Percentiles rank a stretch among this genome's conserved stretches.
phyloP scores from a whole-genome alignment of 2,113 vertebrate species.

The Microtus oregoni region DNA sequence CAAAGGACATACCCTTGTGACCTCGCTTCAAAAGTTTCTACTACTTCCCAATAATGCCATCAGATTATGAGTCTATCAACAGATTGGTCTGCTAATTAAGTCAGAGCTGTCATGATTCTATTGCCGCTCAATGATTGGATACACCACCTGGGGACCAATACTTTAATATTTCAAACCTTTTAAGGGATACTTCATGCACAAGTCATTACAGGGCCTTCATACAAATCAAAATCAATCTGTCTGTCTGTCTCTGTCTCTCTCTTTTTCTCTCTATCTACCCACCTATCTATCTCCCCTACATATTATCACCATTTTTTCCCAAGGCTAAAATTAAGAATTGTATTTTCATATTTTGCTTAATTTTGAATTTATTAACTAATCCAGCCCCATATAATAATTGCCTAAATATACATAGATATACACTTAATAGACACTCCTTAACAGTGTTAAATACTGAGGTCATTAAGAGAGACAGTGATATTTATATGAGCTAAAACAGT shows the following conservation, averaged over 20 bases:
- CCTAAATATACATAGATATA: slow-evolving; percentile 35
- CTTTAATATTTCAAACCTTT: not conserved
- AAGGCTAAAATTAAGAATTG: slow-evolving; percentile 37
- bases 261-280: not conserved
- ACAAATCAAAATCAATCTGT: not conserved
- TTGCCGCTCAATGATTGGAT: not conserved
- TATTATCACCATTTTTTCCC: not conserved
- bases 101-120: not conserved
- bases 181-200: not conserved
- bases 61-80: not conserved
- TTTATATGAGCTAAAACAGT: slow-evolving; percentile 61
- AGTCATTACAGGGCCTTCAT: not conserved
- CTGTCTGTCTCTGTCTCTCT: not conserved
- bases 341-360: slow-evolving; percentile 33
- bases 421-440: not conserved
- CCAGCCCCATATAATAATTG: slow-evolving; percentile 1
- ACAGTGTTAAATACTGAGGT: slow-evolving; percentile 10
- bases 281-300: not conserved
- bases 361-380: slow-evolving; percentile 48
- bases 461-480: slow-evolving; percentile 3
- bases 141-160: not conserved
- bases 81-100: not conserved
- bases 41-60: not conserved
- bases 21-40: not conserved
- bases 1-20: not conserved